Base-by-base conservation (phyloP, 2,888 invertebrate genomes). In the Yponomeuta malinellus region DNA sequence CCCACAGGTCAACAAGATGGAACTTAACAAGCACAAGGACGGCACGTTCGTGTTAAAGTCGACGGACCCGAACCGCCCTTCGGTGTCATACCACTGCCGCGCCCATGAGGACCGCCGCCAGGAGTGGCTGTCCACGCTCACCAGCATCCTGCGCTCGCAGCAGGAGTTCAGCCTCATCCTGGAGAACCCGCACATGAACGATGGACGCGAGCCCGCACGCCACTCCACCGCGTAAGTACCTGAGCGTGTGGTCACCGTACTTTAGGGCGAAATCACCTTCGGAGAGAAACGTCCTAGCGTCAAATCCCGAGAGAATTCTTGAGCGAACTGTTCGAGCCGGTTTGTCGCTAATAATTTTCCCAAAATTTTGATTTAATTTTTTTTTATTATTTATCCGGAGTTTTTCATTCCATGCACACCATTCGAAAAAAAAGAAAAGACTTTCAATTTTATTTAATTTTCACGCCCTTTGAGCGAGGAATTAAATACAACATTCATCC, bases 1-100 rank as follows among this genome's bases (percentile, higher is more conserved):
- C 52, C 15, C 15, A 59, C 81, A 99, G 99, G 97, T 98, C 76
- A 99, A 99, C 90, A 99, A 98, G 92, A 98, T 99, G 98, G 94
- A 94, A 71, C 87, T 97, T 80, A 94, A 95, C 74, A 96, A 97
- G 74, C 93, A 82, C 2, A 84, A 86, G 70, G 81, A 76, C 71
- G 81, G 78, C 33, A 82, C 83, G 10, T 91, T 92, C 75, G 79
- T 87, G 2, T 86, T 92, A 37, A 85, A 95, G 78, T 97, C 98
- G 70, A 96, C 96, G 72, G 97, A 97, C 86, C 96, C 96, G 15
- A 94, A 94, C 76, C 95, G 95, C 78, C 95, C 96, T 67, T 94
- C 94, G 70, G 90, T 96, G 73, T 94, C 95, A 75, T 97, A 96
- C 87, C 89, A 96, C 74, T 97, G 98, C 85, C 96, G 96, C 82